Base-by-base conservation (phyloP, 2,888 invertebrate species). In the Drosophila gaucha region DNA sequence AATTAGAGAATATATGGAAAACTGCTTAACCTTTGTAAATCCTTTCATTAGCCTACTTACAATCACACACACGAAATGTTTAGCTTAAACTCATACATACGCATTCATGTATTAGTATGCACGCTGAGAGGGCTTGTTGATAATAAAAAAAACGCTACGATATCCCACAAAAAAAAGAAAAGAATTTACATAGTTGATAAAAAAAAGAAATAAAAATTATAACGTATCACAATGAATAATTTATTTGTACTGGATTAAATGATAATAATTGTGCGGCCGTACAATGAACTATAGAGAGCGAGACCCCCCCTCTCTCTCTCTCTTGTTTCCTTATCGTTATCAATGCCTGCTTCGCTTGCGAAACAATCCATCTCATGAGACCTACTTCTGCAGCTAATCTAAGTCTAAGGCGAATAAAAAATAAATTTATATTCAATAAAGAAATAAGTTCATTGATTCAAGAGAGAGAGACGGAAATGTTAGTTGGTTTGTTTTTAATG, bases 401-500 rank as follows among this genome's bases (percentile, higher is more conserved):
- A 18, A 18, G 16, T 26, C 16, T 5, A 14, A 5, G 5, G 6
- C 14, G 5, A 20, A 39, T 8, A 12, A 6, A 22, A 30, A n/a
- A 31, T 18, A 16, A 30, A 35, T 16, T 16, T 16, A 18, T 39
- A 20, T 35, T 16, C 22, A 65, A 57, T 44, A 49, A 24, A 50
- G 9, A 60, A 62, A 67, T n/a, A 8, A 69, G 59, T 78, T 77
- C 69, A 67, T 62, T 77, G 66, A 39, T 30, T 64, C 38, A 8
- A 14, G 14, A 44, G 26, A 14, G 24, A 39, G 28, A 28, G 39
- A 22, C 6, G 36, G 20, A 12, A 12, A n/a, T 30, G 44, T 20
- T 20, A 20, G 46, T 36, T 44, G 20, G 10, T 24, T 14, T 58
- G 26, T 50, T 55, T 66, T 74, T 57, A 67, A 56, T 54, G 24